A percentile compares a stretch with the other conserved stretches of the same genome.
These are phyloP conservation scores for Ptychochromis oligacanthus DNA, from an alignment of 2,113 vertebrate genomes.

Conservation along the genomic window DNA sequence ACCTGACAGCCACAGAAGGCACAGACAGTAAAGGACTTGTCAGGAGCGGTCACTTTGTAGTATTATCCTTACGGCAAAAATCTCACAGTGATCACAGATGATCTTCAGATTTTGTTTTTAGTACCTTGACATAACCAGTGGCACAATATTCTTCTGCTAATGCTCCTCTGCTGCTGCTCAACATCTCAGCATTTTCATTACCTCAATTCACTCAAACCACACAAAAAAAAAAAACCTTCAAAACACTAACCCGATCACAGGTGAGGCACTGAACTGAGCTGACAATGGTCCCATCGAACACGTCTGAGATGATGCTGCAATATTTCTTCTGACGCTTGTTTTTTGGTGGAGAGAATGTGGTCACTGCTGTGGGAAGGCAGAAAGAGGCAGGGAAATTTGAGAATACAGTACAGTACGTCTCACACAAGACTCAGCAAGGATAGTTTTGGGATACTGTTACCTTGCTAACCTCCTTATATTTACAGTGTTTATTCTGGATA, in stretches of 20 bases:
- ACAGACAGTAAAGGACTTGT: background rate
- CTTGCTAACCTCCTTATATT: background rate
- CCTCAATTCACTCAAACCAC: background rate
- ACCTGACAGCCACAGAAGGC: conserved; percentile 76
- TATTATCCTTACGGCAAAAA: background rate
- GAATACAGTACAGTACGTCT: conserved; percentile 2
- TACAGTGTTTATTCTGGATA: background rate
- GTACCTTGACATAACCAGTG: background rate
- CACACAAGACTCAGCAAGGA: background rate
- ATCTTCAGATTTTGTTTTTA: background rate
- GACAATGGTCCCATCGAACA: conserved; percentile 96
- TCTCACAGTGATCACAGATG: background rate
- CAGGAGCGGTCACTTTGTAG: background rate
- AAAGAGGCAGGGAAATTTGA: conserved; percentile 26
- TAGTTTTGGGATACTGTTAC: background rate
- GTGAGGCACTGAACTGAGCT: conserved; percentile 98
- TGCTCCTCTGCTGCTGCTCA: background rate
- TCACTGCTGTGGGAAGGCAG: conserved; percentile 65
- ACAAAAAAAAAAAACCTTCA: background rate
- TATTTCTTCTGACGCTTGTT: conserved; percentile 93
- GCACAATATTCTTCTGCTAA: background rate
- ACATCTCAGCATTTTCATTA: background rate
- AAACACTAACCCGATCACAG: conserved; percentile 93
- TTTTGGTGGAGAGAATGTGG: conserved; percentile 84
- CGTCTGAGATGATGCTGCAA: conserved; percentile 94